A percentile compares a stretch with the other conserved stretches of the same genome.
Conservation (phyloP, 2,888 invertebrate species). For the Stenodema calcarata region DNA sequence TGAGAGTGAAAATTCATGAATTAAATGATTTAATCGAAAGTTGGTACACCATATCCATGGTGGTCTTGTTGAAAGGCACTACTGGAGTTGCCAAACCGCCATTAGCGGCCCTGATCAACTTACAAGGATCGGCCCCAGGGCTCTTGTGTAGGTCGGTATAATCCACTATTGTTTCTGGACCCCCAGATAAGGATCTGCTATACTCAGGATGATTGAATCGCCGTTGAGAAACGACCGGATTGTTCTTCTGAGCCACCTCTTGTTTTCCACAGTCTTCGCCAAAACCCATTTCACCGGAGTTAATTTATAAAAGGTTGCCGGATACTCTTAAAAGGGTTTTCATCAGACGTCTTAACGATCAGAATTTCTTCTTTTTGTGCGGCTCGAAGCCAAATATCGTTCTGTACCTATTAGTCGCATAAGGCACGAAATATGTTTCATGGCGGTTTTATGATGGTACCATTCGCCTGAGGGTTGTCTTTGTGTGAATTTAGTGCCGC, state of each 20-base stretch:
- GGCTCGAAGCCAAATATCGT: neutral
- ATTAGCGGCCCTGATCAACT: neutral
- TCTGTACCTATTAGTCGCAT: neutral
- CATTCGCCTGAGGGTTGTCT: too few relatives aligned
- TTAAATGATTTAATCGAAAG: too few relatives aligned
- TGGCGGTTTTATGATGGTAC: neutral
- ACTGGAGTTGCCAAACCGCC: neutral
- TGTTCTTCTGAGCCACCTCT: neutral
- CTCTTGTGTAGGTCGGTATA: neutral
- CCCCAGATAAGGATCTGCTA: neutral
- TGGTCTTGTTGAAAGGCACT: too few relatives aligned
- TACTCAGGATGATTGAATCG: neutral
- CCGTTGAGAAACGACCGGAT: neutral
- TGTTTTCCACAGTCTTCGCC: neutral
- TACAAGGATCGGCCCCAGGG: neutral
- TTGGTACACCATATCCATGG: too few relatives aligned
- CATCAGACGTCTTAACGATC: neutral
- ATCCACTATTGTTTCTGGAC: neutral
- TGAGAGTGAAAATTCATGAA: too few relatives aligned
- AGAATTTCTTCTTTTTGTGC: neutral
- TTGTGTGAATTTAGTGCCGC: too few relatives aligned
- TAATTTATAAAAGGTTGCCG: neutral
- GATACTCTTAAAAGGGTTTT: neutral
- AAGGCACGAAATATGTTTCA: neutral
- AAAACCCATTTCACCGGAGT: neutral